Conservation (phyloP, 2,113 vertebrate species). For the Emberiza fucata region DNA sequence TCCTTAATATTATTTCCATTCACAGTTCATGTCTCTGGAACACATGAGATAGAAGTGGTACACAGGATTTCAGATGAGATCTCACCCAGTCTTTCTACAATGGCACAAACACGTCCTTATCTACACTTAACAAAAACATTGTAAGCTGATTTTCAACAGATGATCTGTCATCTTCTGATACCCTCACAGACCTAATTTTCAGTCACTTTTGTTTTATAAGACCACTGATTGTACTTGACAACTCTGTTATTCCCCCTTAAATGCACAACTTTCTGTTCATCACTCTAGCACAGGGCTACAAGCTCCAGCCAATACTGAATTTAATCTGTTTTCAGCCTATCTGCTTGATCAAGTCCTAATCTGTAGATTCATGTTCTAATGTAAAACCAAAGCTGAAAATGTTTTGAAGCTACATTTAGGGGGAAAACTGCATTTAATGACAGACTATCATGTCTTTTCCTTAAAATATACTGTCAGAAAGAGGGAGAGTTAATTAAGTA, state of each 20-base stretch:
- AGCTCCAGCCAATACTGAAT: neutral
- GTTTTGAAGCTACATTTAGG: neutral
- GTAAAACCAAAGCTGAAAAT: neutral
- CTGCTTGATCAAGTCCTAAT: neutral
- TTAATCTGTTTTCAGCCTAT: neutral
- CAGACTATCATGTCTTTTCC: neutral
- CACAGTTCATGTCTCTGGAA: neutral
- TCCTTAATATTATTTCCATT: neutral
- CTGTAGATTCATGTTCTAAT: neutral
- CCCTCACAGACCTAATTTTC: neutral
- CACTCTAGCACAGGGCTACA: neutral
- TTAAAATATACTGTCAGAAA: neutral
- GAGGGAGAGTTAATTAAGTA: neutral
- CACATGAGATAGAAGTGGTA: rapidly evolving
- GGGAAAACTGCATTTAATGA: neutral
- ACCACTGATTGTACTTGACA: neutral
- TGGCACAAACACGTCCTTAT: neutral
- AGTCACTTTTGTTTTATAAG: neutral
- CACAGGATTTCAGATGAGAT: neutral
- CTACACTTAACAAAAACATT: neutral
- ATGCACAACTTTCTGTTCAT: neutral
- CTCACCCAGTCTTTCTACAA: neutral
- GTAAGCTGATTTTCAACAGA: neutral
- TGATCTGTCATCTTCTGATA: neutral
- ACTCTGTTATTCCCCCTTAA: neutral